phyloP scores from a whole-genome alignment of 2,888 invertebrate species.

The Mimas tiliae region DNA sequence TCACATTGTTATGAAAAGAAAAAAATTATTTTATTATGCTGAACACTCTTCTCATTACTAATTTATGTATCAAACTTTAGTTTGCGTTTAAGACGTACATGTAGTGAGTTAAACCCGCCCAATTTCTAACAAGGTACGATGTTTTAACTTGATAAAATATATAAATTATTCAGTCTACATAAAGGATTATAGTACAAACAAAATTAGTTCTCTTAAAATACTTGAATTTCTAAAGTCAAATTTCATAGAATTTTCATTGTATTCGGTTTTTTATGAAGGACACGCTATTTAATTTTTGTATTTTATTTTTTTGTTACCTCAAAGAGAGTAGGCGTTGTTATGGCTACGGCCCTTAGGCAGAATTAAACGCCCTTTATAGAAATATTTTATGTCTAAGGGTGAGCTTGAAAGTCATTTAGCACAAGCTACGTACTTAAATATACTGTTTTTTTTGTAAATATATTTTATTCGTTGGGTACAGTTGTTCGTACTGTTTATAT shows the following conservation, averaged over 20 bases:
- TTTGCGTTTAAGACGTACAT: too few relatives aligned
- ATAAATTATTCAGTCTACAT: neutral
- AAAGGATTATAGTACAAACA: neutral
- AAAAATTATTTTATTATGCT: neutral
- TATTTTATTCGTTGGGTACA: neutral
- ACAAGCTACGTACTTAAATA: neutral
- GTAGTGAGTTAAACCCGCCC: too few relatives aligned
- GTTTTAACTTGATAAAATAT: too few relatives aligned
- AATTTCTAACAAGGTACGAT: too few relatives aligned
- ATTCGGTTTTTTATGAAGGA: neutral
- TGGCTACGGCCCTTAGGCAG: neutral
- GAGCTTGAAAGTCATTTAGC: neutral
- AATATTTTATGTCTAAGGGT: neutral
- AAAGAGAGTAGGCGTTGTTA: neutral
- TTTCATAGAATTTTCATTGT: neutral
- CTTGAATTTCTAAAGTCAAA: neutral
- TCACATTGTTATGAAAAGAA: neutral
- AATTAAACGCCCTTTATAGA: neutral
- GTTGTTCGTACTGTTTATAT: neutral
- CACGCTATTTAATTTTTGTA: neutral
- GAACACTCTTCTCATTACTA: too few relatives aligned
- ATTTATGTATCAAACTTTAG: too few relatives aligned
- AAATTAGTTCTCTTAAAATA: neutral
- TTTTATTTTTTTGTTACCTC: neutral
- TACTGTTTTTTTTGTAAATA: neutral